phyloP scores from a whole-genome alignment of 2,113 vertebrate genomes.

The Eubucco bourcierii region DNA sequence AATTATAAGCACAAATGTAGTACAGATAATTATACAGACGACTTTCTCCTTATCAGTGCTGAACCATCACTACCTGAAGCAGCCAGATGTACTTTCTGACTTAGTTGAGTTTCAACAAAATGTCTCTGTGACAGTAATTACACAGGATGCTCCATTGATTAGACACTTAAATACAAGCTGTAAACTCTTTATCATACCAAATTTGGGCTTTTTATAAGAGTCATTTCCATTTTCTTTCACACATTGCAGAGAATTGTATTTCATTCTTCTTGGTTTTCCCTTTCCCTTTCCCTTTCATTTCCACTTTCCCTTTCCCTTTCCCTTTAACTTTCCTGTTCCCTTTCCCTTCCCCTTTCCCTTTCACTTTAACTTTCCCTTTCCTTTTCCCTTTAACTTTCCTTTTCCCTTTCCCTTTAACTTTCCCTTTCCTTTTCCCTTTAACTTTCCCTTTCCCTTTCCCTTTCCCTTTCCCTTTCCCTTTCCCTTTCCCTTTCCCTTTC shows the following conservation, averaged over 20 bases:
- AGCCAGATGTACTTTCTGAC: not conserved
- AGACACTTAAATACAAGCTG: not conserved
- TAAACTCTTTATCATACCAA: not conserved
- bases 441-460: not conserved
- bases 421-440: not conserved
- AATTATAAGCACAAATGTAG: not conserved
- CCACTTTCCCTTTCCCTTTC: too few species aligned
- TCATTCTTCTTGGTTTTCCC: not conserved
- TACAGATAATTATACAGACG: not conserved
- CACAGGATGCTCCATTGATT: not conserved
- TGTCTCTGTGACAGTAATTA: not conserved
- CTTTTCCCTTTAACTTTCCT: too few species aligned
- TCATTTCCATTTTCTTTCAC: not conserved
- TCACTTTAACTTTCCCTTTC: too few species aligned
- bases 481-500: too few species aligned
- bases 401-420: too few species aligned
- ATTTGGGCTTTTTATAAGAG: not conserved
- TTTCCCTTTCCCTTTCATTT: too few species aligned
- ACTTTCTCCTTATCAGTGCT: not conserved
- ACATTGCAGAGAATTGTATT: not conserved
- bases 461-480: too few species aligned
- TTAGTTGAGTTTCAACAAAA: not conserved
- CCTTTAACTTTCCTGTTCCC: too few species aligned
- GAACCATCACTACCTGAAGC: not conserved
- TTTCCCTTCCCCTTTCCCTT: too few species aligned